Percentiles rank a stretch among this genome's conserved stretches.
Evolutionary conservation across 2,113 vertebrate genomes (phyloP).

Genomic region (Rhea pennata): DNA sequence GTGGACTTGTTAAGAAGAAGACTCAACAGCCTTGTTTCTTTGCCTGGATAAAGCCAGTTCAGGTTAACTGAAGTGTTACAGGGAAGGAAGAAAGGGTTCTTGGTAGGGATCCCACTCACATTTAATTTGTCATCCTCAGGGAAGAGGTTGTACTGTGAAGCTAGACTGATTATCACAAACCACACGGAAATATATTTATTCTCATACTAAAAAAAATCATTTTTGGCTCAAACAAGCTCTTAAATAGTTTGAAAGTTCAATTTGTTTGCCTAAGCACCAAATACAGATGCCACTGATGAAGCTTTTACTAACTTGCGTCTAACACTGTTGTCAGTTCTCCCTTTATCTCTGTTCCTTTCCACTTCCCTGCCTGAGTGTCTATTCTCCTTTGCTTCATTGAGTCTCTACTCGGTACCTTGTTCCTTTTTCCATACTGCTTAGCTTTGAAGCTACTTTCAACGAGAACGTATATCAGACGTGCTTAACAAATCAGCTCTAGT

Average conservation of each 20-base stretch:
- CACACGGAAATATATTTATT: background rate
- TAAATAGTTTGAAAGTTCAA: background rate
- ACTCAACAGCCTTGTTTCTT: background rate
- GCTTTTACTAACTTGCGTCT: background rate
- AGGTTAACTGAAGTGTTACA: background rate
- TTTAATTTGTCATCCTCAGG: background rate
- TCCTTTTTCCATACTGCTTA: background rate
- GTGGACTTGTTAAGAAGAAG: background rate
- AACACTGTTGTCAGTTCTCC: background rate
- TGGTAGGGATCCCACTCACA: background rate
- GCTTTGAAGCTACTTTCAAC: background rate
- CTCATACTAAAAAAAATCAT: background rate
- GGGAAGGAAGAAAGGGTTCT: background rate
- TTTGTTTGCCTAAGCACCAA: background rate
- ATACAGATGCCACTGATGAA: background rate
- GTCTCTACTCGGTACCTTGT: background rate
- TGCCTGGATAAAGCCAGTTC: background rate
- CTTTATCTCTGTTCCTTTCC: background rate
- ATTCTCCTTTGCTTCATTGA: background rate
- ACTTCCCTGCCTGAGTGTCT: background rate
- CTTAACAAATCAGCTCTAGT: background rate
- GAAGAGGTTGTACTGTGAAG: background rate
- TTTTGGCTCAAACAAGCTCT: background rate
- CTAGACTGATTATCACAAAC: background rate
- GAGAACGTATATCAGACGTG: background rate